Evolutionary conservation across 2,888 invertebrate genomes (phyloP).

Genomic region (Coremacera marginata): DNA sequence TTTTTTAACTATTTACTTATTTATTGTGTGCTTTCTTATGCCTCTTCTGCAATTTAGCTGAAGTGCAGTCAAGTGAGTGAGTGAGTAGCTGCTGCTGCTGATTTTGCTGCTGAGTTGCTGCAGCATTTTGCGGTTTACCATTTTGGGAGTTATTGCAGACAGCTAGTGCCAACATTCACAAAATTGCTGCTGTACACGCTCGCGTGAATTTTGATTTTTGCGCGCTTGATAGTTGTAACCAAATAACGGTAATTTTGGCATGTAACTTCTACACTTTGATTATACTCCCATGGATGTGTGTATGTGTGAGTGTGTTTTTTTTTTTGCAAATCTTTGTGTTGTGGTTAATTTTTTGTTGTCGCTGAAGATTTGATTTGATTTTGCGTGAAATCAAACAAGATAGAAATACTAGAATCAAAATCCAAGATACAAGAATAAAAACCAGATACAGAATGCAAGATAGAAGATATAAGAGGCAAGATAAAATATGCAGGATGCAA

Average conservation of each 20-base stretch:
- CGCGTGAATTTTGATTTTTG: conserved; percentile 25
- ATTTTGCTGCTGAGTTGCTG: neutral
- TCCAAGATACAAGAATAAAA: no score
- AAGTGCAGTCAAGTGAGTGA: neutral
- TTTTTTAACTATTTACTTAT: no score
- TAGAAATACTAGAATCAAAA: no score
- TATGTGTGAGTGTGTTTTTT: neutral
- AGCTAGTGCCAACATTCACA: conserved; percentile 6
- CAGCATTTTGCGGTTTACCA: conserved; percentile 8
- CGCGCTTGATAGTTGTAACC: conserved; percentile 6
- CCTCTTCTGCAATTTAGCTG: neutral
- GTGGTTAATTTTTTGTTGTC: neutral
- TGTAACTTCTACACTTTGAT: conserved; percentile 10
- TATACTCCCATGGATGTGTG: neutral
- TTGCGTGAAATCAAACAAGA: no score
- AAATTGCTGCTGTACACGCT: conserved; percentile 1
- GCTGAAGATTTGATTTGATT: neutral
- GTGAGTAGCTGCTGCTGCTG: neutral
- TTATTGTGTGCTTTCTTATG: neutral
- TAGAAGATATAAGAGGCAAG: no score
- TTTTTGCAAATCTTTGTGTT: neutral
- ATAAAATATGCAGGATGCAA: no score
- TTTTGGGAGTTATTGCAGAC: conserved; percentile 2
- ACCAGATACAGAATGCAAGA: no score
- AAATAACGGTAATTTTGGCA: conserved; percentile 33